A percentile compares a stretch with the other conserved stretches of the same genome.
Evolutionary conservation across 2,797 vertebrate species (phyloP).

Genomic region (Allenopithecus nigroviridis): DNA sequence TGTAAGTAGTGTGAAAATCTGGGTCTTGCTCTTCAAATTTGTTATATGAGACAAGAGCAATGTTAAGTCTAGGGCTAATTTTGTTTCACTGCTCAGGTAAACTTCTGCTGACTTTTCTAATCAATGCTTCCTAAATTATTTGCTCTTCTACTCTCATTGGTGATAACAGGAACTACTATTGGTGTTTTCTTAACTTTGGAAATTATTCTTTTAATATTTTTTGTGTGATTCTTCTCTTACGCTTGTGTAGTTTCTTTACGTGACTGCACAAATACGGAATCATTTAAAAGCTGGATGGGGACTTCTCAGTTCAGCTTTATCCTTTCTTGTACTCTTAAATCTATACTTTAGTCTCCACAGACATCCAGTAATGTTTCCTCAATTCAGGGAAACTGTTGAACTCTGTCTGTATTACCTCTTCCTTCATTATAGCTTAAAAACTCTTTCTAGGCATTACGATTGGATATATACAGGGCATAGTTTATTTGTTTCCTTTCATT

Average conservation of each 20-base stretch:
- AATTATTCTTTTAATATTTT: not conserved
- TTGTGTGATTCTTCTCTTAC: not conserved
- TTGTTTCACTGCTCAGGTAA: not conserved
- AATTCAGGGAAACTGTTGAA: not conserved
- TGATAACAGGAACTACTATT: not conserved
- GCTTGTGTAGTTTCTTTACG: not conserved
- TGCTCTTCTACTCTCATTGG: not conserved
- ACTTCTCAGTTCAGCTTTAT: not conserved
- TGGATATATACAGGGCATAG: not conserved
- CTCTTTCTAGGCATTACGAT: not conserved
- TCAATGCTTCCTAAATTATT: not conserved
- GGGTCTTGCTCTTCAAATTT: not conserved
- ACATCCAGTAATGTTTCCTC: not conserved
- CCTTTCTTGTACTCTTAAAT: not conserved
- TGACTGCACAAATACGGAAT: not conserved
- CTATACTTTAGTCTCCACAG: too few relatives aligned
- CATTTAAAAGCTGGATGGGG: not conserved
- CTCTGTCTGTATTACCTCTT: not conserved
- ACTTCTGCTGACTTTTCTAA: not conserved
- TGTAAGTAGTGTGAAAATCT: not conserved
- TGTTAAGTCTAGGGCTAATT: not conserved
- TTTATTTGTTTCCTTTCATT: not conserved
- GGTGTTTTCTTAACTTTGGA: not conserved
- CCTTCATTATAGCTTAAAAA: not conserved
- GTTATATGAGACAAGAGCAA: not conserved